Percentiles rank a stretch among this genome's conserved stretches.
Evolutionary conservation across 2,113 vertebrate genomes (phyloP).

Genomic region (Rhegmatorhina hoffmannsi): DNA sequence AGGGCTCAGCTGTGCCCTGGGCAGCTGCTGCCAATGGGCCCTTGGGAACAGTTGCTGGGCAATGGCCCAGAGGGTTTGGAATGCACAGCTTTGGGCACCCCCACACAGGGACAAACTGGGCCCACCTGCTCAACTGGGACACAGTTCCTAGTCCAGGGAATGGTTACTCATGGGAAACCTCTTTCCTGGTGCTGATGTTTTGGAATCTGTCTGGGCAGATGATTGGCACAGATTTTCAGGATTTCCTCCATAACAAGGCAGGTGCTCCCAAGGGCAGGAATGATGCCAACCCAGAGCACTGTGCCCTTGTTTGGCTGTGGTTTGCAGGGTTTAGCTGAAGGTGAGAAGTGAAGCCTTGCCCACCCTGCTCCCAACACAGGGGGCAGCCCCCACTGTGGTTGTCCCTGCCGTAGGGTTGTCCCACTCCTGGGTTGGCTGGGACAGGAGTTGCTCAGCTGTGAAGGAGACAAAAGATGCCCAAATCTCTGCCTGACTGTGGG

Average conservation of each 20-base stretch:
- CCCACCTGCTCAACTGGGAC: too few relatives aligned
- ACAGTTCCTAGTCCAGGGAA: rapidly evolving
- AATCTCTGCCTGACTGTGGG: not conserved
- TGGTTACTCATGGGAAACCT: not conserved
- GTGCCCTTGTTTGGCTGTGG: not conserved
- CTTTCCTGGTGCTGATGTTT: not conserved
- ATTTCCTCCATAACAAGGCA: not conserved
- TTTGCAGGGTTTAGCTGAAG: not conserved
- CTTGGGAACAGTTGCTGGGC: too few relatives aligned
- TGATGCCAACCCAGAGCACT: rapidly evolving
- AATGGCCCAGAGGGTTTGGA: too few relatives aligned
- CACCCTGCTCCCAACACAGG: not conserved
- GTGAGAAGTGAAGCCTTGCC: not conserved
- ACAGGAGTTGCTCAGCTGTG: not conserved
- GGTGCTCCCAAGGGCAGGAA: rapidly evolving
- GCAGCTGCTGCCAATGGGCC: too few relatives aligned
- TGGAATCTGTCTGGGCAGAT: rapidly evolving
- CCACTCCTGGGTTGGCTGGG: not conserved
- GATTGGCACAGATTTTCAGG: not conserved
- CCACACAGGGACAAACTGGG: too few relatives aligned
- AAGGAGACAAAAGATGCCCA: not conserved
- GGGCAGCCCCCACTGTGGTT: not conserved
- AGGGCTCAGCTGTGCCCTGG: too few relatives aligned
- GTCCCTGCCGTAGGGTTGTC: not conserved
- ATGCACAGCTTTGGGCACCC: too few relatives aligned